phyloP scores from a whole-genome alignment of 2,888 invertebrate genomes.

The Euproctis similis region DNA sequence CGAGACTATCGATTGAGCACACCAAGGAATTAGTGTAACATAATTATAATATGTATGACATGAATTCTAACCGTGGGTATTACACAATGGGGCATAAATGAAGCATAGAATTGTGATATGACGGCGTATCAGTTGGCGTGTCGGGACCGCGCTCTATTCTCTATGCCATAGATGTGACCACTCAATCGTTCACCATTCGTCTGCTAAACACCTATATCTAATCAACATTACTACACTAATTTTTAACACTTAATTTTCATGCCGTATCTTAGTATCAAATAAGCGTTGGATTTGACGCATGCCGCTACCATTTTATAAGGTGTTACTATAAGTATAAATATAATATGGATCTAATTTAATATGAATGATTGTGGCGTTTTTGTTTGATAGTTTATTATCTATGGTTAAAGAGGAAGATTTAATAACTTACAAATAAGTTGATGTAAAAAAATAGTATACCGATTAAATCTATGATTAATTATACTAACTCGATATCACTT shows the following conservation, averaged over 20 bases:
- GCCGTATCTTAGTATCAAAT: constrained; percentile 71
- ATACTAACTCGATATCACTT: too few relatives aligned
- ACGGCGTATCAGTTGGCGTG: constrained; percentile 60
- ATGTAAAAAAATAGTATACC: too few relatives aligned
- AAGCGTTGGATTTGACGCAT: constrained; percentile 62
- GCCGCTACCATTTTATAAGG: too few relatives aligned
- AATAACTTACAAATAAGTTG: too few relatives aligned
- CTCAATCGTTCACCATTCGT: constrained; percentile 52
- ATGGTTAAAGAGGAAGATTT: too few relatives aligned
- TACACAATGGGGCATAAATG: constrained; percentile 70
- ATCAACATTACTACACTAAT: constrained; percentile 75
- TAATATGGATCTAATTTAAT: too few relatives aligned
- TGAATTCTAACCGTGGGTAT: constrained; percentile 63
- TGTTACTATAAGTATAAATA: too few relatives aligned
- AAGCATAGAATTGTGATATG: constrained; percentile 69
- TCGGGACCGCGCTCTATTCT: constrained; percentile 46
- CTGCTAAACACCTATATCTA: constrained; percentile 72
- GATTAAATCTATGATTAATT: too few relatives aligned
- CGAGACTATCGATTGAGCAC: constrained; percentile 55
- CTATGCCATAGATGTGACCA: constrained; percentile 58
- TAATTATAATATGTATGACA: constrained; percentile 74
- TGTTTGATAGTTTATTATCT: too few relatives aligned
- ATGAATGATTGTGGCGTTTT: too few relatives aligned
- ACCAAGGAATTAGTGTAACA: constrained; percentile 58
- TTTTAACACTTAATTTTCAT: constrained; percentile 74